phyloP scores from a whole-genome alignment of 92 coral and sea anemone species.

The Ricordea florida region DNA sequence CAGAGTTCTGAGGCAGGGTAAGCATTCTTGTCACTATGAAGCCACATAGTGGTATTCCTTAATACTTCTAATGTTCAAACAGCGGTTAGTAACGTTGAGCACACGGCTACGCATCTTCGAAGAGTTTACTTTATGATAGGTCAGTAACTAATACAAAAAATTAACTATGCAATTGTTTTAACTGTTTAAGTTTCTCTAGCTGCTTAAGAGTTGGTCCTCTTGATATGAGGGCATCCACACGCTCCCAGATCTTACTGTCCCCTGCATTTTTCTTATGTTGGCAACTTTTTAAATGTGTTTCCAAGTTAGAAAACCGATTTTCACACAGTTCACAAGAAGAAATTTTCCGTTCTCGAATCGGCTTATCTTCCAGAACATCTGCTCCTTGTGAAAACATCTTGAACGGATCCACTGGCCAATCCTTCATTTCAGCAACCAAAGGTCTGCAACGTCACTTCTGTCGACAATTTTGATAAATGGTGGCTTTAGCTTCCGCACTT shows the following conservation, averaged over 20 bases:
- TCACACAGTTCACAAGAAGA: slow-evolving; percentile 5
- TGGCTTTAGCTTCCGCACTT: not conserved
- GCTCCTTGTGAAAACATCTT: not conserved
- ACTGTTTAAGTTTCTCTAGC: too few species aligned
- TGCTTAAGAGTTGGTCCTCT: not conserved
- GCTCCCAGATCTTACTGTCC: not conserved
- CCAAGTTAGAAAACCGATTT: not conserved
- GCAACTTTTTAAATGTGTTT: not conserved
- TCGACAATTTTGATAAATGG: slow-evolving; percentile 8
- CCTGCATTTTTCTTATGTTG: not conserved
- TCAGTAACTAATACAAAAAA: too few species aligned
- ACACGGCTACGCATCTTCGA: too few species aligned
- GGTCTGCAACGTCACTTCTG: not conserved
- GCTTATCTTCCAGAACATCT: not conserved
- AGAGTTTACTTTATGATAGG: too few species aligned
- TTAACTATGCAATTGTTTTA: too few species aligned
- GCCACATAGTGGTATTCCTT: too few species aligned
- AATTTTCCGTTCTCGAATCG: not conserved
- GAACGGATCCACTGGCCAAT: slow-evolving; percentile 1
- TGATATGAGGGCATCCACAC: not conserved
- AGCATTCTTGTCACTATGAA: too few species aligned
- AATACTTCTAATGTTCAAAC: too few species aligned
- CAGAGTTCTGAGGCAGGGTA: too few species aligned
- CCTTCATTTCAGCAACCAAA: slow-evolving; percentile 5
- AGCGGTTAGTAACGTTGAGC: too few species aligned